Percentiles rank a stretch among this genome's conserved stretches.
phyloP scores from a whole-genome alignment of 1,140 invertebrate genomes.

The Apis laboriosa region DNA sequence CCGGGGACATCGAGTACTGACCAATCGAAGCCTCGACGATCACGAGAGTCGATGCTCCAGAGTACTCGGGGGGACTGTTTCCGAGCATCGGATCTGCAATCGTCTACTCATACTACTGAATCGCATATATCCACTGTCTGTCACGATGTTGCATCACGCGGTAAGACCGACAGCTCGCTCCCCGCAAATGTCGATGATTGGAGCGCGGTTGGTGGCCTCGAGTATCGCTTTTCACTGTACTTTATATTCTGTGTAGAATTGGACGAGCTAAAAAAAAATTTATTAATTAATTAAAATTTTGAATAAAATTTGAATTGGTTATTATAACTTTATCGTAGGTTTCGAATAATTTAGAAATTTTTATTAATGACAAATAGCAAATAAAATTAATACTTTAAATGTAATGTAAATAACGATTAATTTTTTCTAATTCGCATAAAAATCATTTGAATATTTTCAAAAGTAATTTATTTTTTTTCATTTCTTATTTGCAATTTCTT shows the following conservation, averaged over 20 bases:
- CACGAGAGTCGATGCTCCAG: not conserved
- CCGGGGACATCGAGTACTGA: not conserved
- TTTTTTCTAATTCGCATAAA: too few relatives aligned
- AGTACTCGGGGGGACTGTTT: not conserved
- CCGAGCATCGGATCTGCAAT: constrained; percentile 14
- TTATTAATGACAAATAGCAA: too few relatives aligned
- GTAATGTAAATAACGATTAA: too few relatives aligned
- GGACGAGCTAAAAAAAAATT: too few relatives aligned
- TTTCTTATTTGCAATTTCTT: too few relatives aligned
- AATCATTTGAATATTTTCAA: too few relatives aligned
- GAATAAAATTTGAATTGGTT: too few relatives aligned
- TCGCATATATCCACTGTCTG: not conserved
- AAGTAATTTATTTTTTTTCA: too few relatives aligned
- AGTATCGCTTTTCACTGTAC: constrained; percentile 12
- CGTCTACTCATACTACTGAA: not conserved
- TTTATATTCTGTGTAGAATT: constrained; percentile 1
- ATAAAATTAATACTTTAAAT: too few relatives aligned
- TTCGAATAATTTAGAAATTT: too few relatives aligned
- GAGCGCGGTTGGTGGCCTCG: not conserved
- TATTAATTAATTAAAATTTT: too few relatives aligned
- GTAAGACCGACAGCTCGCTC: not conserved
- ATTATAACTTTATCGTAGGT: too few relatives aligned
- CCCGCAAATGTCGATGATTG: constrained; percentile 16
- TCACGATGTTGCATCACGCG: constrained; percentile 2
- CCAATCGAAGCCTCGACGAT: not conserved